These are phyloP conservation scores for Ophioninae sp. DNA, from an alignment of 2,888 invertebrate species.

Conservation along the genomic window DNA sequence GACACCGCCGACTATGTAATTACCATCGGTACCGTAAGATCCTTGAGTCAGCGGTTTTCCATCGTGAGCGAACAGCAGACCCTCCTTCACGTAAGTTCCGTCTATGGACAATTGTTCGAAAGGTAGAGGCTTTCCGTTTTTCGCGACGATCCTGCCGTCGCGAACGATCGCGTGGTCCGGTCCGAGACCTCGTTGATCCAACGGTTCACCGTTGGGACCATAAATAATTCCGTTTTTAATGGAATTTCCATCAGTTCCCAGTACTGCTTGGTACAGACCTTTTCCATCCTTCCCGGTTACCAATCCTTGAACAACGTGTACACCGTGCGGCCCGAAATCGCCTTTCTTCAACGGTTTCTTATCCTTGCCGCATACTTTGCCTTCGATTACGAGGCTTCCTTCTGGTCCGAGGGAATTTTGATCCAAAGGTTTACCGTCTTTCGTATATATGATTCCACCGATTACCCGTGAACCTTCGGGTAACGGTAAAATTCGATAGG, in stretches of 20 bases:
- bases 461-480: conserved; percentile 75
- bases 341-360: conserved; percentile 74
- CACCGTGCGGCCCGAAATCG: conserved; percentile 76
- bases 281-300: conserved; percentile 75
- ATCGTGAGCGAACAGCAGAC: conserved; percentile 73
- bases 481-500: conserved; percentile 74
- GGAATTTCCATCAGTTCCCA: conserved; percentile 66
- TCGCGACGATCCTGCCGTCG: conserved; percentile 75
- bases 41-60: conserved; percentile 77
- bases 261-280: conserved; percentile 68
- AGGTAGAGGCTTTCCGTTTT: conserved; percentile 75
- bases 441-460: conserved; percentile 75
- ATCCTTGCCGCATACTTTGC: conserved; percentile 75
- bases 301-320: conserved; percentile 72
- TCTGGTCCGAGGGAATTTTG: conserved; percentile 75
- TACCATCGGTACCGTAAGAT: conserved; percentile 74
- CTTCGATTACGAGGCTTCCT: conserved; percentile 72
- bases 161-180: conserved; percentile 73
- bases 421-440: conserved; percentile 75
- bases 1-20: conserved; percentile 76
- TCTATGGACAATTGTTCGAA: conserved; percentile 72
- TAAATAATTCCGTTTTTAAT: conserved; percentile 75
- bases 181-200: conserved; percentile 72
- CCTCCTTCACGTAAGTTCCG: conserved; percentile 77
- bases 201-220: conserved; percentile 67